Evolutionary conservation across 2,113 vertebrate genomes (phyloP), one percentile per base, ranked within the genome.

Genomic region (Rhinichthys klamathensis): DNA sequence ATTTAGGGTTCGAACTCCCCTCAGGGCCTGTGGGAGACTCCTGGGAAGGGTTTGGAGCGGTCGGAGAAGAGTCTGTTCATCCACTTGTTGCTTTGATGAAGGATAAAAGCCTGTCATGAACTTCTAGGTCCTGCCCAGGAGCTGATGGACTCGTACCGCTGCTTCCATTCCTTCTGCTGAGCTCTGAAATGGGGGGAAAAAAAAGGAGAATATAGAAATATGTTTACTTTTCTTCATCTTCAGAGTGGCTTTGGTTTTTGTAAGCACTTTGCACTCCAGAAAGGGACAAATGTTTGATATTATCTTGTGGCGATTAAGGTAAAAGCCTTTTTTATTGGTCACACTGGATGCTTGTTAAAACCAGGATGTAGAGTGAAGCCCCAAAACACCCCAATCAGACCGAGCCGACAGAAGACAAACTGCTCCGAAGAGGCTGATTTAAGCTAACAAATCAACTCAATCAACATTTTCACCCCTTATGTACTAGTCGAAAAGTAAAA

Each of bases 51-150:
- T 87, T 84, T 90, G 91, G 90, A 94, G 90, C 92, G 88, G 90
- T 83, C 91, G 67, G 87, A 89, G 88, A 87, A 91, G 91, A 90
- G 92, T 94, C 95, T 96, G 94, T 92, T 96, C 93, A 94, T 96
- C 93, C 93, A 96, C 96, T 97, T 98, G 97, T 96, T 96, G 96
- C 95, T 96, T 96, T 96, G 94, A 95, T 96, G 94, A 90, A n/a
- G 88, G 95, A 95, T 96, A 93, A 96, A 96, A 96, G 95, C 92
- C 94, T 93, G 93, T 95, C 94, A 91, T 88, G 93, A 94, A 92
- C 89, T 89, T 88, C 87, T 90, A 90, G 92, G 91, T 94, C 93
- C 93, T 94, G 92, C 91, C 92, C 92, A 80, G 90, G 92, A 93
- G 90, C 90, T 93, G 94, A 94, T 91, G 91, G 92, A 94, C 93